These are phyloP conservation scores for Drosophila ambigua DNA, from an alignment of 1,140 invertebrate genomes.

Conservation along the genomic window DNA sequence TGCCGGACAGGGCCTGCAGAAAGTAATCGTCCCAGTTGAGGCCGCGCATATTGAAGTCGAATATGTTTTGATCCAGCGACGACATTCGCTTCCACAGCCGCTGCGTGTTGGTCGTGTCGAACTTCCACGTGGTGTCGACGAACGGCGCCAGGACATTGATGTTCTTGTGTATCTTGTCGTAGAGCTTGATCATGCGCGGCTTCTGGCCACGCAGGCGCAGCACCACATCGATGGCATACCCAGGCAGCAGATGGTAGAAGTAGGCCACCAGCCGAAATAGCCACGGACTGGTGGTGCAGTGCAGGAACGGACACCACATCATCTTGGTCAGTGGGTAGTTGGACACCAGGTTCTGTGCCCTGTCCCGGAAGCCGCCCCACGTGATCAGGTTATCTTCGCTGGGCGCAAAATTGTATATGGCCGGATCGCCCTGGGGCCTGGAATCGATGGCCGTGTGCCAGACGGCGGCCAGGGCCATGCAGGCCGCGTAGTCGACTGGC, in stretches of 20 bases:
- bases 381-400: slow-evolving; percentile 87
- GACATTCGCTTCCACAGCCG: slow-evolving; percentile 86
- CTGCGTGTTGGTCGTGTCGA: slow-evolving; percentile 87
- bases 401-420: slow-evolving; percentile 89
- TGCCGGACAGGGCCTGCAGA: slow-evolving; percentile 86
- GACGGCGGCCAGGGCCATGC: slow-evolving; percentile 89
- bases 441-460: slow-evolving; percentile 73
- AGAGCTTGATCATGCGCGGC: slow-evolving; percentile 86
- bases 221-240: slow-evolving; percentile 85
- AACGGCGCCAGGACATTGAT: slow-evolving; percentile 89
- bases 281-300: slow-evolving; percentile 77
- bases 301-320: slow-evolving; percentile 85
- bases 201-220: slow-evolving; percentile 81
- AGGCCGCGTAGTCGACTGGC: slow-evolving; percentile 92
- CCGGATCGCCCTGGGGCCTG: slow-evolving; percentile 11
- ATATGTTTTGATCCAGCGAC: slow-evolving; percentile 86
- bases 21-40: slow-evolving; percentile 88
- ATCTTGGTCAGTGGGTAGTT: slow-evolving; percentile 76
- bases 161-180: slow-evolving; percentile 89
- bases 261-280: slow-evolving; percentile 83
- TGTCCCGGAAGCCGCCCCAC: slow-evolving; percentile 86
- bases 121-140: slow-evolving; percentile 88
- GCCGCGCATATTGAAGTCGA: slow-evolving; percentile 87
- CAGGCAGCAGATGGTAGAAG: slow-evolving; percentile 86
- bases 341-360: slow-evolving; percentile 56